Base-by-base conservation (phyloP, 2,888 invertebrate species). In the Caenorhabditis plicata region DNA sequence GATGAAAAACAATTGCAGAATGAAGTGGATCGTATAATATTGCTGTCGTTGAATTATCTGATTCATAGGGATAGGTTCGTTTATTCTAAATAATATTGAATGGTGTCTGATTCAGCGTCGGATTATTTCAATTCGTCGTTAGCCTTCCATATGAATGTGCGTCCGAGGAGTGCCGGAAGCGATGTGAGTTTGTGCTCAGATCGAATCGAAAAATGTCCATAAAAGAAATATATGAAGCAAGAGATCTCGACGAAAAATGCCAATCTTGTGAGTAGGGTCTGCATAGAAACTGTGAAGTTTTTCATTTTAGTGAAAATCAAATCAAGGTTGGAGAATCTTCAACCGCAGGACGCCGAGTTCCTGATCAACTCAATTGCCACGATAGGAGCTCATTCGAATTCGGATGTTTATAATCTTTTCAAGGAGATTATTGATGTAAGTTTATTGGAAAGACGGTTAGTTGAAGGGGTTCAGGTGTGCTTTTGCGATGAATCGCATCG, bases 41-140 rank as follows among this genome's bases (percentile, higher is more conserved):
- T 79, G 7, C 60, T 71, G 13, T 67, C 75, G 11, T 60, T 76
- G 27, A 66, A 71, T 36, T 74, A 74, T 39, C 54, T 76, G 20
- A 66, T 74, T 15, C 61, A 70, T 27, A 63, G 72, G 32, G 64
- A 71, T 32, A 66, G 53, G 68, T 68, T 32, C 11, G 29, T 25
- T 9, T 15, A 13, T 25, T 51, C 13, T 33, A 13, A 9, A n/a
- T 51, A 41, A 19, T 17, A 22, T 36, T 4, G 4, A 52, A 31
- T n/a, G 17, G 39, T 20, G 20, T 5, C 7, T 27, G 7, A 46
- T 71, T 35, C 40, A 77, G 76, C 31, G 53, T 71, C 26, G 80
- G 76, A 15, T 45, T 81, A 15, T 78, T 77, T 64, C 81, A 80
- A 52, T 80, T 78, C 43, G 61, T 80, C 17, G 77, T 78, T 4